These are phyloP conservation scores for Camponotus floridanus DNA, from an alignment of 1,140 invertebrate genomes.

Conservation along the genomic window DNA sequence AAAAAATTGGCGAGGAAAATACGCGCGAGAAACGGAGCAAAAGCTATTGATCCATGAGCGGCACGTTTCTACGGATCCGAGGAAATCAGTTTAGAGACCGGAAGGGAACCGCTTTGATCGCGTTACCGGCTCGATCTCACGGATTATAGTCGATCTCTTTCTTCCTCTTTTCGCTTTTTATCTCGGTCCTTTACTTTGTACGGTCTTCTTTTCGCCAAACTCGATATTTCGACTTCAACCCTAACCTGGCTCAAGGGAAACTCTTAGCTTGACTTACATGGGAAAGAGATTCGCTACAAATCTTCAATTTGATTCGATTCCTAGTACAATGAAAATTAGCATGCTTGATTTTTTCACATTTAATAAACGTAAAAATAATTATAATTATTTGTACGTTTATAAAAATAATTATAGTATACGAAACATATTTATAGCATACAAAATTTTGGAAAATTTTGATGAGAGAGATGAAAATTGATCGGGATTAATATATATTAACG, in stretches of 20 bases:
- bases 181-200: conserved; percentile 43
- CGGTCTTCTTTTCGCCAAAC: conserved; percentile 60
- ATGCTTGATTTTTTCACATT: neutral
- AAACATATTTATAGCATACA: no score
- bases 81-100: conserved; percentile 76
- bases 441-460: neutral
- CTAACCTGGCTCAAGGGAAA: conserved; percentile 64
- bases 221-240: conserved; percentile 72
- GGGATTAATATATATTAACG: neutral
- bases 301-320: conserved; percentile 31
- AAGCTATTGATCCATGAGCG: conserved; percentile 63
- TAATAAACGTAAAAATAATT: neutral
- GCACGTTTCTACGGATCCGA: conserved; percentile 72
- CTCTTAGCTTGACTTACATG: conserved; percentile 53
- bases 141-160: conserved; percentile 69
- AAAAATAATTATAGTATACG: no score
- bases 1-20: conserved; percentile 25
- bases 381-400: no score
- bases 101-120: conserved; percentile 75
- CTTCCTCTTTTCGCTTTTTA: conserved; percentile 56
- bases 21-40: conserved; percentile 6
- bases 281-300: conserved; percentile 21
- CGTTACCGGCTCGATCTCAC: conserved; percentile 77
- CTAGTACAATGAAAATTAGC: conserved; percentile 7
- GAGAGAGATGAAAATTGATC: neutral